Evolutionary conservation across 2,797 vertebrate species (phyloP), one percentile per base, ranked within the genome.

Genomic region (Scarus forsteni): DNA sequence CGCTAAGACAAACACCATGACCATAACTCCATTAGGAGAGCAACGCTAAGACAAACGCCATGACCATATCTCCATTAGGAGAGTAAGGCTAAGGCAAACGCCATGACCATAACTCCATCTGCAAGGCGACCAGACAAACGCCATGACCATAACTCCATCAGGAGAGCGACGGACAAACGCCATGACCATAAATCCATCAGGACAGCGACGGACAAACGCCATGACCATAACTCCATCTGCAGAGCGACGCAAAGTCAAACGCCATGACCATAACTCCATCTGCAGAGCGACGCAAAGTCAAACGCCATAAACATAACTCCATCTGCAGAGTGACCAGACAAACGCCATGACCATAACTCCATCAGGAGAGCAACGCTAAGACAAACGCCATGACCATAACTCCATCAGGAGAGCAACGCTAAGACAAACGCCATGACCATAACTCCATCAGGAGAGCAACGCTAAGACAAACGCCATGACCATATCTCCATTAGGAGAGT

Each of bases 21-120:
- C 73, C 55, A 85, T 92, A 93, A 95, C 87, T 92, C 80, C n/a
- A n/a, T n/a, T n/a, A n/a, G n/a, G n/a, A 79, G 71, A 85, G 79
- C 80, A 76, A 70, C 39, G 77, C 75, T 77, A 80, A 75, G 82
- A 92, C 88, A 85, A 85, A 91, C 87, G 86, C 45, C 45, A 61
- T 79, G 88, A 83, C 73, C 55, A 85, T 92, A 93, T 94, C 87
- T 92, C 80, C n/a, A n/a, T n/a, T n/a, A n/a, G n/a, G n/a, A n/a
- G n/a, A n/a, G n/a, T n/a, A n/a, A n/a, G n/a, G 77, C 75, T 77
- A 80, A 75, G 82, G 92, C 88, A 85, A 85, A 91, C 87, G 86
- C 45, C 45, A 61, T 79, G 88, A 83, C 73, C 55, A 85, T 92
- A 93, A 95, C 87, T 92, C 80, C n/a, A n/a, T n/a, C n/a, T n/a